phyloP scores from a whole-genome alignment of 2,113 vertebrate genomes.

The Mola mola region DNA sequence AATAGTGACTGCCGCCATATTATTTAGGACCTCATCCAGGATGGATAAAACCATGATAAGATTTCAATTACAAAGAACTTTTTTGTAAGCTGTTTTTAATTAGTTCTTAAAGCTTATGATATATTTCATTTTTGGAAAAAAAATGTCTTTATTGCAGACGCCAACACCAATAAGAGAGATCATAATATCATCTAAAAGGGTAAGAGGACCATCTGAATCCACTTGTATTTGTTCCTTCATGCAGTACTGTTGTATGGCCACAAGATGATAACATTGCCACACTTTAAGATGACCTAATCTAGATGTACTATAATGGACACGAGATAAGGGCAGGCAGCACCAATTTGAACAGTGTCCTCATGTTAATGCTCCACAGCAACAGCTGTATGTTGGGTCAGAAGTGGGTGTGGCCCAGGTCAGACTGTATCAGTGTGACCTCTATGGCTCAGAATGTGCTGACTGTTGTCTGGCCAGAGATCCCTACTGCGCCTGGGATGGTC shows the following conservation, averaged over 20 bases:
- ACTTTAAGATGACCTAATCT: constrained; percentile 3
- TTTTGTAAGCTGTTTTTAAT: background rate
- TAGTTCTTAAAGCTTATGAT: background rate
- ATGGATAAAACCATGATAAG: constrained; percentile 11
- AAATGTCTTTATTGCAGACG: constrained; percentile 76
- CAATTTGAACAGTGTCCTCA: background rate
- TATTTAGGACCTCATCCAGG: constrained; percentile 20
- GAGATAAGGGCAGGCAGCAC: background rate
- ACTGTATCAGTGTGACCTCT: constrained; percentile 94
- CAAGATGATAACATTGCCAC: constrained; percentile 69
- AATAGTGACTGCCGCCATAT: background rate
- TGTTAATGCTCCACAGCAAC: constrained; percentile 84
- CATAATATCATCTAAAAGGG: constrained; percentile 94
- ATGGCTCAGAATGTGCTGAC: constrained; percentile 93
- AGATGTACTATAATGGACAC: background rate
- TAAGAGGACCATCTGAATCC: constrained; percentile 70
- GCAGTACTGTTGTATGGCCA: constrained; percentile 67
- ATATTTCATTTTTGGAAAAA: background rate
- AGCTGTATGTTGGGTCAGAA: constrained; percentile 90
- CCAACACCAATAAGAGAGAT: constrained; percentile 89
- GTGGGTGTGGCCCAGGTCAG: constrained; percentile 88
- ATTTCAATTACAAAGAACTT: constrained; percentile 1
- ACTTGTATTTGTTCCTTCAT: constrained; percentile 1
- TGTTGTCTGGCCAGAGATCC: constrained; percentile 97
- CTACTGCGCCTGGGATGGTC: constrained; percentile 97